Conservation (phyloP, 37 sponge, comb jelly and placozoan genomes). For the Chondrosia reniformis region DNA sequence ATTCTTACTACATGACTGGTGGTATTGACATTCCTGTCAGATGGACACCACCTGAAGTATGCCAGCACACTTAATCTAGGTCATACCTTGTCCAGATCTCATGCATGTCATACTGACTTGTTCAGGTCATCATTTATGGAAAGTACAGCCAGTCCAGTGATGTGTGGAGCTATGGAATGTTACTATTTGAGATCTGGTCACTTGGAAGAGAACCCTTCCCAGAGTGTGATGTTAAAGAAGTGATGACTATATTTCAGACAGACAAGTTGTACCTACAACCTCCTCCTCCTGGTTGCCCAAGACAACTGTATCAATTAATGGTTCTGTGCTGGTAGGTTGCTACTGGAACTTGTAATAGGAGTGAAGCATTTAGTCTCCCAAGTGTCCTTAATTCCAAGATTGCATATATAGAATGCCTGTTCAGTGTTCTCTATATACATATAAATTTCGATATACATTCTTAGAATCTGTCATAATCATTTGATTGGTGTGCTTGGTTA, state of each 20-base stretch:
- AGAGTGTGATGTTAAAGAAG: not conserved
- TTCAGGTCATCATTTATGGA: not conserved
- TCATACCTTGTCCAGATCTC: not conserved
- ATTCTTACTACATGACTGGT: conserved; percentile 1
- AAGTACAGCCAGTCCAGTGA: not conserved
- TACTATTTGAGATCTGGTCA: conserved; percentile 3
- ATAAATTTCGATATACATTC: too few relatives aligned
- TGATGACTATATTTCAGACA: not conserved
- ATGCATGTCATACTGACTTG: not conserved
- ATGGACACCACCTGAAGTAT: conserved; percentile 3
- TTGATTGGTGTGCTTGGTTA: not conserved
- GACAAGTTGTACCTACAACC: not conserved
- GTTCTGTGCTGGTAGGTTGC: conserved; percentile 25
- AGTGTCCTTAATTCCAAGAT: too few relatives aligned
- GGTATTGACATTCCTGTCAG: not conserved
- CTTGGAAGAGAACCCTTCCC: not conserved
- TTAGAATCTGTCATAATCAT: not conserved
- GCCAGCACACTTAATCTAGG: not conserved
- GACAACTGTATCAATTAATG: conserved; percentile 24
- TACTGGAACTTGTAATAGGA: not conserved
- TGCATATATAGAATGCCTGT: not conserved
- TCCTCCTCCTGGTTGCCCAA: conserved; percentile 18
- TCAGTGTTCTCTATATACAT: not conserved
- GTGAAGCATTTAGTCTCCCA: not conserved
- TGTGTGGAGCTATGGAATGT: conserved; percentile 8